A percentile compares a stretch with the other conserved stretches of the same genome.
Evolutionary conservation across 2,113 vertebrate genomes (phyloP).

Genomic region (Serinus canaria): DNA sequence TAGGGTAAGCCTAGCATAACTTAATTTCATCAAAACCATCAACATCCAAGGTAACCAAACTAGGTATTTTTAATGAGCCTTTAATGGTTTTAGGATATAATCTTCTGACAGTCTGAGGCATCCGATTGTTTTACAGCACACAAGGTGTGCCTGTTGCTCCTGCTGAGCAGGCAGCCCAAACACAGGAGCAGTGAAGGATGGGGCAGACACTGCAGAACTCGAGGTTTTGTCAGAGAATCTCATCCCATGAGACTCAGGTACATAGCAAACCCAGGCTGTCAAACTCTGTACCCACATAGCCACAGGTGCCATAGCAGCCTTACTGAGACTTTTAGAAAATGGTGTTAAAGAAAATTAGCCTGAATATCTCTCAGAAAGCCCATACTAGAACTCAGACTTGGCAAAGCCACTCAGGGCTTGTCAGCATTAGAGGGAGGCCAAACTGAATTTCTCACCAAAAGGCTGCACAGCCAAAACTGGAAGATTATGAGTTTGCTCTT

Average conservation of each 20-base stretch:
- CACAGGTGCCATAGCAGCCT: background rate
- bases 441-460: background rate
- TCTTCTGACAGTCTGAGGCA: background rate
- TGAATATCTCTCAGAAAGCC: background rate
- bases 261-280: background rate
- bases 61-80: background rate
- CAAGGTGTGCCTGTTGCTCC: background rate
- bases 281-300: background rate
- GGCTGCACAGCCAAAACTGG: background rate
- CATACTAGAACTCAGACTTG: background rate
- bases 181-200: rapidly evolving
- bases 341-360: background rate
- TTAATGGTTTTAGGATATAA: background rate
- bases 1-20: background rate
- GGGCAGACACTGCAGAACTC: background rate
- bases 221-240: background rate
- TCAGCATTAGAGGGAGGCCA: background rate
- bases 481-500: background rate
- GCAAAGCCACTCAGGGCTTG: background rate
- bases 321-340: background rate
- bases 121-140: background rate
- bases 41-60: background rate
- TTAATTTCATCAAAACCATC: background rate
- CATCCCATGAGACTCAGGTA: background rate
- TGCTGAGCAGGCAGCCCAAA: background rate